Conservation (phyloP, 2,888 invertebrate genomes). For the Heliconius cydno region DNA sequence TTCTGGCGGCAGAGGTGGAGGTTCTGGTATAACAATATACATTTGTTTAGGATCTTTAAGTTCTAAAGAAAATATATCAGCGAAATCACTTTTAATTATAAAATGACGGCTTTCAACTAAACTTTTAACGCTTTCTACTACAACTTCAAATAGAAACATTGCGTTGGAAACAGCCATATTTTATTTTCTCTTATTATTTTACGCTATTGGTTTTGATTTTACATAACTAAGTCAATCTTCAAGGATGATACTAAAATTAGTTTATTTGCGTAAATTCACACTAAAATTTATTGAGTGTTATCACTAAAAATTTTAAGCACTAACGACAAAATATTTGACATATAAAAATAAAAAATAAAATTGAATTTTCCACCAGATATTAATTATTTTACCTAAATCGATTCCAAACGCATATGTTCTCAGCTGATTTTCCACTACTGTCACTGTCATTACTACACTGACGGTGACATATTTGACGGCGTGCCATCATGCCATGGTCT, state of each 20-base stretch:
- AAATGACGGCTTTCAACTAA: constrained; percentile 64
- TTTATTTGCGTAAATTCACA: neutral
- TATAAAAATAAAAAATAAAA: neutral
- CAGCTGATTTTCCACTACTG: constrained; percentile 37
- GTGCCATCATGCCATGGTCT: neutral
- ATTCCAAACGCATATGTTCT: constrained; percentile 2
- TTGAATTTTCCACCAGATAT: constrained; percentile 12
- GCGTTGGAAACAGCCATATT: constrained; percentile 72
- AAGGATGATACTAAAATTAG: neutral
- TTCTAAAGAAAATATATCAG: constrained; percentile 75
- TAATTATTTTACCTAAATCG: neutral
- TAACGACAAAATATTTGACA: constrained; percentile 12
- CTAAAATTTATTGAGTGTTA: constrained; percentile 1
- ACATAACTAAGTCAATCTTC: neutral
- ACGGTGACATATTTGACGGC: constrained; percentile 29
- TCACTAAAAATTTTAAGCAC: constrained; percentile 9
- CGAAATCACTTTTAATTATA: constrained; percentile 73
- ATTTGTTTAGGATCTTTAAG: constrained; percentile 76
- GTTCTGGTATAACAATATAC: constrained; percentile 76
- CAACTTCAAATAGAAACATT: constrained; percentile 77
- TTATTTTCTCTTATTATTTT: constrained; percentile 46
- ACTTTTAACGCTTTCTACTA: constrained; percentile 68
- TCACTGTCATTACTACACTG: constrained; percentile 50
- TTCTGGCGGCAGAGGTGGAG: constrained; percentile 71
- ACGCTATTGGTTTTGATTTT: constrained; percentile 26